These are phyloP conservation scores for Silurus meridionalis DNA, from an alignment of 2,113 vertebrate species.

Conservation along the genomic window DNA sequence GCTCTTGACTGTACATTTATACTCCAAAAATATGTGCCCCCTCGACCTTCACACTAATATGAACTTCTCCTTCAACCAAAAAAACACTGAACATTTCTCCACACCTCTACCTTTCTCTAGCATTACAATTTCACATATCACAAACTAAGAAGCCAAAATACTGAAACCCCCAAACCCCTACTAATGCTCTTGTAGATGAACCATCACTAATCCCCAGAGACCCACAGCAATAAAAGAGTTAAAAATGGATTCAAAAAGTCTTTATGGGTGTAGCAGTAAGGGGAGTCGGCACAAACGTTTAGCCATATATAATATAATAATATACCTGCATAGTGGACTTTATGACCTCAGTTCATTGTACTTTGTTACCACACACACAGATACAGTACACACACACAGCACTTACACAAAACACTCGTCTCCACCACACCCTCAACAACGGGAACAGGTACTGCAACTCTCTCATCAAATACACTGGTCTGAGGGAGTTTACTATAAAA, in stretches of 20 bases:
- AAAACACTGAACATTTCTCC: too few relatives aligned
- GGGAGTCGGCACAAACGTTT: neutral
- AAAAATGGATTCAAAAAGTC: neutral
- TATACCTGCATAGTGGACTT: neutral
- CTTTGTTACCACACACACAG: neutral
- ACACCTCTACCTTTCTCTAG: neutral
- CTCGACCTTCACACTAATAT: neutral
- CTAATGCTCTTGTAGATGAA: neutral
- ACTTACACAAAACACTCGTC: neutral
- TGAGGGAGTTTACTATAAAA: neutral
- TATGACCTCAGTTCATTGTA: neutral
- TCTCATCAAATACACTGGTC: neutral
- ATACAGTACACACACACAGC: neutral
- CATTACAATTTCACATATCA: neutral
- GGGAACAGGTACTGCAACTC: neutral
- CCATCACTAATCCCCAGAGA: neutral
- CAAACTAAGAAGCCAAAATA: neutral
- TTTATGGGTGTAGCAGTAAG: neutral
- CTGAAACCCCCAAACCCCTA: too few relatives aligned
- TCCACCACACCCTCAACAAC: constrained; percentile 29
- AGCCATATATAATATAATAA: neutral
- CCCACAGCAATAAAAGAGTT: neutral
- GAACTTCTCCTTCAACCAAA: neutral
- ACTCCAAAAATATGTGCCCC: neutral
- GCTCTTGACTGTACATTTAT: neutral